These are phyloP conservation scores for Diprion similis DNA, from an alignment of 1,140 invertebrate species.

Conservation along the genomic window DNA sequence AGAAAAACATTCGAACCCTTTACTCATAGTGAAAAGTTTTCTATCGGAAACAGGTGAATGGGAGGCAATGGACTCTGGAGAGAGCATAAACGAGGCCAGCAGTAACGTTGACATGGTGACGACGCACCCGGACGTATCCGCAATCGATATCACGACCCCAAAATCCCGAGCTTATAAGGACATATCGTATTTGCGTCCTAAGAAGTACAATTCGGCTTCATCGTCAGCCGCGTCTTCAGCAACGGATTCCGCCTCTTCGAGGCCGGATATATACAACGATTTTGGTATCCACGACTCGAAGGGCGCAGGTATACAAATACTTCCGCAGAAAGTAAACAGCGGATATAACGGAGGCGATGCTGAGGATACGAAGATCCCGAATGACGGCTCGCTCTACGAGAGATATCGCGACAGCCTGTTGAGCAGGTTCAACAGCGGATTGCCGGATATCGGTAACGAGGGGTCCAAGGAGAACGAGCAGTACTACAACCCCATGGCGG, in stretches of 20 bases:
- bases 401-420: background rate
- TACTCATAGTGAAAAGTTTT: background rate
- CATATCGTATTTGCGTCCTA: background rate
- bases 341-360: background rate
- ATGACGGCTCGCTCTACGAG: background rate
- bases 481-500: background rate
- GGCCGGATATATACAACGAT: background rate
- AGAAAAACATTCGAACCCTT: background rate
- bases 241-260: background rate
- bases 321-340: background rate
- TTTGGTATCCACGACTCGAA: background rate
- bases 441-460: background rate
- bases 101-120: background rate
- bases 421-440: background rate
- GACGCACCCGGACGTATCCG: background rate
- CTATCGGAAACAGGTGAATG: background rate
- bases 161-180: background rate
- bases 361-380: background rate
- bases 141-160: background rate
- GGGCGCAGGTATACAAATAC: background rate
- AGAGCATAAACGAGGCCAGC: background rate
- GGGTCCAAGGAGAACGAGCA: background rate
- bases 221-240: too few species aligned
- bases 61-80: background rate
- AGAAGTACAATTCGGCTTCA: background rate